Conservation (phyloP, 2,113 vertebrate genomes). For the Actinemys pallida region DNA sequence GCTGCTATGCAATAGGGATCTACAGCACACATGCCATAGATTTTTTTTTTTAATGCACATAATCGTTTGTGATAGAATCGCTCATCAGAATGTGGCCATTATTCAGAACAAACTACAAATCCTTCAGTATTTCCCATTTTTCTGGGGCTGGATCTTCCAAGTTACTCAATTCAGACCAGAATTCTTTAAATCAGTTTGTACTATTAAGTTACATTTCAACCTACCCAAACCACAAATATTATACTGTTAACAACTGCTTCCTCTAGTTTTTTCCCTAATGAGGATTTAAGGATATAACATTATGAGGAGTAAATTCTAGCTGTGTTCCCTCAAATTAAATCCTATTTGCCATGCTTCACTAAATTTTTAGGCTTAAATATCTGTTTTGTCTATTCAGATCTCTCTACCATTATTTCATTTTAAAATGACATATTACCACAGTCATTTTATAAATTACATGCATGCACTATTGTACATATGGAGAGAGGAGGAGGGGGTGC, state of each 20-base stretch:
- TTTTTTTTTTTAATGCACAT: not conserved
- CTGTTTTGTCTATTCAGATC: not conserved
- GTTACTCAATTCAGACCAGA: accelerated
- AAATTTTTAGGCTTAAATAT: not conserved
- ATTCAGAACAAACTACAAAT: not conserved
- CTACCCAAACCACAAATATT: not conserved
- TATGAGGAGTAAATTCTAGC: not conserved
- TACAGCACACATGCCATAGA: not conserved
- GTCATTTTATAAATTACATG: not conserved
- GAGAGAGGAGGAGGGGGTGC: not conserved
- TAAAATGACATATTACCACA: not conserved
- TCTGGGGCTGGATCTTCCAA: not conserved
- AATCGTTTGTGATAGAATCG: not conserved
- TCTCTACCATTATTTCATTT: not conserved
- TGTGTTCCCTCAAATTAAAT: not conserved
- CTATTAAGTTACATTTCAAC: not conserved
- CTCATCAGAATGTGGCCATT: not conserved
- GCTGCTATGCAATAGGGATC: not conserved
- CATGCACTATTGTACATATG: not conserved
- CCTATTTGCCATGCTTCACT: not conserved
- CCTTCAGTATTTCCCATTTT: not conserved
- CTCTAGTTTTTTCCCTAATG: not conserved
- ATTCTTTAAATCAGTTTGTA: not conserved
- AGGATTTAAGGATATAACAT: not conserved
- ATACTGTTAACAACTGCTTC: not conserved